Percentiles rank a stretch among this genome's conserved stretches.
Conservation (phyloP, 1,140 invertebrate genomes). For the Cyclina sinensis region DNA sequence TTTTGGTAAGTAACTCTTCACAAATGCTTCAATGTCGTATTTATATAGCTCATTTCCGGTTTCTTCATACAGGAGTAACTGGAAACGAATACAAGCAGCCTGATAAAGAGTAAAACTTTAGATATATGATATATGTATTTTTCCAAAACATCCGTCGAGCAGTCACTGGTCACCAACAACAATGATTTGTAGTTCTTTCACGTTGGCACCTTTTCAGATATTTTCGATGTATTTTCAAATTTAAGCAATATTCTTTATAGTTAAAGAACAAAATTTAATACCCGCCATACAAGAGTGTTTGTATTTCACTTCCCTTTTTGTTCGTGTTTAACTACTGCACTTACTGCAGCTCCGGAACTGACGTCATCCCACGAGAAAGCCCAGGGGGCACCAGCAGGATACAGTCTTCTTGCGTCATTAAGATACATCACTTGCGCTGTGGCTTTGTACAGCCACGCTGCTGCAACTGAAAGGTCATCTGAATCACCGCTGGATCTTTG, state of each 20-base stretch:
- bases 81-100: too few species aligned
- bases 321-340: too few species aligned
- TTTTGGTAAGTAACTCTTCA: slow-evolving; percentile 74
- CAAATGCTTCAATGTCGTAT: slow-evolving; percentile 62
- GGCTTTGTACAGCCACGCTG: slow-evolving; percentile 89
- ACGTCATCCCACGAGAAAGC: slow-evolving; percentile 89
- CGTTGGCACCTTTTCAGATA: too few species aligned
- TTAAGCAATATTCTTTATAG: too few species aligned
- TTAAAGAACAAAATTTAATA: too few species aligned
- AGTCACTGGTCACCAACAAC: too few species aligned
- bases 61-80: slow-evolving; percentile 75
- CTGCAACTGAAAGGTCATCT: slow-evolving; percentile 90
- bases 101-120: neutral
- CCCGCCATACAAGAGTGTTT: too few species aligned
- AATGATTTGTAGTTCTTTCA: too few species aligned
- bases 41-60: slow-evolving; percentile 68
- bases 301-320: too few species aligned
- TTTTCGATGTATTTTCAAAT: too few species aligned
- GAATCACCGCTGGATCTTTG: slow-evolving; percentile 88
- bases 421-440: slow-evolving; percentile 88
- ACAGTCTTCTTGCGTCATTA: slow-evolving; percentile 88
- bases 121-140: too few species aligned
- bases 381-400: slow-evolving; percentile 73
- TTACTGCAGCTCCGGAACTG: slow-evolving; percentile 84
- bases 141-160: too few species aligned